Conservation (phyloP, 2,888 invertebrate genomes). For the Stramonita haemastoma region DNA sequence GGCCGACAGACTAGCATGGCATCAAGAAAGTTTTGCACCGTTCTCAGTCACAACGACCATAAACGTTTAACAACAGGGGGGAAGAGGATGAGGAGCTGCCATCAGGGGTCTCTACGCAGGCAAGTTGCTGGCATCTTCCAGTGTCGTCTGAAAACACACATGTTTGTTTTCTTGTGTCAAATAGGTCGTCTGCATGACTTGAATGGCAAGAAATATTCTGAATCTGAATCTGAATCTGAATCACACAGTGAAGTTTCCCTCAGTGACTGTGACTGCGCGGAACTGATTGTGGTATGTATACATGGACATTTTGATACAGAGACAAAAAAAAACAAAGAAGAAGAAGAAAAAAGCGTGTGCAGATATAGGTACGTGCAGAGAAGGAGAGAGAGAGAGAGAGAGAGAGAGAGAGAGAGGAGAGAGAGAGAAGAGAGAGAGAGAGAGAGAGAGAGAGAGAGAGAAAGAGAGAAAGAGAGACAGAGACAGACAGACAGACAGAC, state of each 20-base stretch:
- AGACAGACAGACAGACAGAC: too few relatives aligned
- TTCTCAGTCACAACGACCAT: not conserved
- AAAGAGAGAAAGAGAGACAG: too few relatives aligned
- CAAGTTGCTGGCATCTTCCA: slow-evolving; percentile 20
- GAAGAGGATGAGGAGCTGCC: not conserved
- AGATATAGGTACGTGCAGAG: not conserved
- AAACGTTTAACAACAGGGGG: too few relatives aligned
- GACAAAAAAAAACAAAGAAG: not conserved
- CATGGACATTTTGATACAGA: not conserved
- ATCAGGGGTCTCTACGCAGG: not conserved
- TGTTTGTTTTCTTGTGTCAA: too few relatives aligned
- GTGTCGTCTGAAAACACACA: not conserved
- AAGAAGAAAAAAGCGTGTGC: not conserved
- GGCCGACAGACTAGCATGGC: not conserved
- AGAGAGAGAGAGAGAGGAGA: too few relatives aligned
- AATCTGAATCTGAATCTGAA: too few relatives aligned
- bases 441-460: too few relatives aligned
- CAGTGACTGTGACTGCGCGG: not conserved
- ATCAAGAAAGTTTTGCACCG: not conserved
- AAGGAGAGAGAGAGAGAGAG: too few relatives aligned
- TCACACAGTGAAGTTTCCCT: not conserved
- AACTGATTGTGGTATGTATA: not conserved
- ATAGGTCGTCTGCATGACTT: too few relatives aligned
- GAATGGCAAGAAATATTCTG: not conserved
- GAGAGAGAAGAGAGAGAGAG: too few relatives aligned